A percentile compares a stretch with the other conserved stretches of the same genome.
Evolutionary conservation across 2,888 invertebrate genomes (phyloP).

Genomic region (Atrina japonica): DNA sequence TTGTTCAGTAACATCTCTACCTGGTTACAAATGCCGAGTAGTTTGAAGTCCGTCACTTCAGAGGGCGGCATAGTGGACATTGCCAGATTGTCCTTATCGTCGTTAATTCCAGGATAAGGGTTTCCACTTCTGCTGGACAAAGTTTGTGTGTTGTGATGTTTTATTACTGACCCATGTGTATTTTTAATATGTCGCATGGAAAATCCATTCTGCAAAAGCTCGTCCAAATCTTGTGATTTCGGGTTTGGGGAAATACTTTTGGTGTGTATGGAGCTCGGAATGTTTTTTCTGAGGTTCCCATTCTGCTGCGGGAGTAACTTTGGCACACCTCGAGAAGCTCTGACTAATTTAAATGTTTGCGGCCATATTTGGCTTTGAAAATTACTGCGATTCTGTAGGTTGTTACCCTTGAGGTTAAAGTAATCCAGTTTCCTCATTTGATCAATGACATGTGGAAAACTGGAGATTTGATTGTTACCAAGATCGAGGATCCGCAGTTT

Average conservation of each 20-base stretch:
- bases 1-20: constrained; percentile 75
- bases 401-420: constrained; percentile 76
- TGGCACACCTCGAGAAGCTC: background rate
- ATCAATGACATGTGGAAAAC: constrained; percentile 73
- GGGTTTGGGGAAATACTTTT: background rate
- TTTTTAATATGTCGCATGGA: constrained; percentile 50
- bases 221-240: constrained; percentile 51
- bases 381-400: constrained; percentile 42
- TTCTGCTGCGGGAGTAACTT: background rate
- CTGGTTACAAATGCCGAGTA: constrained; percentile 76
- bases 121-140: background rate
- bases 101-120: background rate
- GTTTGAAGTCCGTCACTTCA: constrained; percentile 65
- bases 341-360: background rate
- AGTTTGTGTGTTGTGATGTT: background rate
- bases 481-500: constrained; percentile 73
- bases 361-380: constrained; percentile 10
- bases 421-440: constrained; percentile 72
- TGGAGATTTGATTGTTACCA: constrained; percentile 71
- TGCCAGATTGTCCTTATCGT: constrained; percentile 37
- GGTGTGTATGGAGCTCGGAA: no score
- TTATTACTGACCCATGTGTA: constrained; percentile 42
- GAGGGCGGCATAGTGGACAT: constrained; percentile 22
- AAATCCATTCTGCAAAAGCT: constrained; percentile 60
- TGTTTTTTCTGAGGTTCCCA: no score